phyloP scores from a whole-genome alignment of 2,797 vertebrate species.

The Protonibea diacanthus region DNA sequence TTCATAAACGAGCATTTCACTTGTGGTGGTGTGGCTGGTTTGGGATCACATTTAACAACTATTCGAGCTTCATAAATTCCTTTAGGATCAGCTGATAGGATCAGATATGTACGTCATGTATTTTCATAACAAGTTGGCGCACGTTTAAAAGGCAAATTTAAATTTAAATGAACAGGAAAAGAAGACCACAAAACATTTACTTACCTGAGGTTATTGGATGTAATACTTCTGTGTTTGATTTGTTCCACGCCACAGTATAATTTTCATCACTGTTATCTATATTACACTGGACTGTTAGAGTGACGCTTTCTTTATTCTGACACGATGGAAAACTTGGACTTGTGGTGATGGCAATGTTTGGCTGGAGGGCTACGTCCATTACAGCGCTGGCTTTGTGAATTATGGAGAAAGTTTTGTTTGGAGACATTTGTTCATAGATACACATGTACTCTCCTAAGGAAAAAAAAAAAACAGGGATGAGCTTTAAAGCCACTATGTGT shows the following conservation, averaged over 20 bases:
- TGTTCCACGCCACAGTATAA: slow-evolving; percentile 31
- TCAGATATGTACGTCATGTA: neutral
- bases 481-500: neutral
- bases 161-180: neutral
- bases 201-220: rapidly evolving
- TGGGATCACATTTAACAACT: rapidly evolving
- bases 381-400: slow-evolving; percentile 51
- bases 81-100: neutral
- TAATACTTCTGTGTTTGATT: rapidly evolving
- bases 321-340: slow-evolving; percentile 53
- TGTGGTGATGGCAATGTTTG: slow-evolving; percentile 40
- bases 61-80: rapidly evolving
- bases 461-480: neutral
- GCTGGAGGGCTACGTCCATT: slow-evolving; percentile 72
- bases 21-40: rapidly evolving
- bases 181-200: neutral
- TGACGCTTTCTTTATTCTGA: too few relatives aligned
- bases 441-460: slow-evolving; percentile 78
- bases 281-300: slow-evolving; percentile 42
- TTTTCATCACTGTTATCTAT: slow-evolving; percentile 27
- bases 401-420: neutral
- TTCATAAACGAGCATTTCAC: slow-evolving; percentile 62
- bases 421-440: rapidly evolving
- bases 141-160: too few relatives aligned
- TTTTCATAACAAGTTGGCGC: neutral